Percentiles rank a stretch among this genome's conserved stretches.
These are phyloP conservation scores for Ditula angustiorana DNA, from an alignment of 2,888 invertebrate species.

Conservation along the genomic window DNA sequence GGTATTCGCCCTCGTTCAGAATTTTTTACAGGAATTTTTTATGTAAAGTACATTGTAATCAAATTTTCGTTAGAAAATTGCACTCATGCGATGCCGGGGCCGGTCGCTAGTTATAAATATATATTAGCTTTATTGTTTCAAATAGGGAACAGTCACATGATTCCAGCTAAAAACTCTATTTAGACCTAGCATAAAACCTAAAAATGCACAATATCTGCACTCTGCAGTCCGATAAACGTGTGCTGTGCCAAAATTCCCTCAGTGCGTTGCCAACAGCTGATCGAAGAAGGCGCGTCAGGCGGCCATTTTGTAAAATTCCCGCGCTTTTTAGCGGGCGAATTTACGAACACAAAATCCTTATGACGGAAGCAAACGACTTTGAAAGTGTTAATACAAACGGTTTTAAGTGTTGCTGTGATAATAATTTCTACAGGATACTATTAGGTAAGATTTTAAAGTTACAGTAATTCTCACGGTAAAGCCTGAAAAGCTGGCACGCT, in stretches of 20 bases:
- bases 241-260: constrained; percentile 72
- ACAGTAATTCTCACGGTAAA: neutral
- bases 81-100: too few relatives aligned
- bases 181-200: neutral
- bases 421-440: constrained; percentile 79
- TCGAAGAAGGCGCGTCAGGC: constrained; percentile 58
- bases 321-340: constrained; percentile 57
- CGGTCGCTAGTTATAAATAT: too few relatives aligned
- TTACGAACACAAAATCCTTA: constrained; percentile 66
- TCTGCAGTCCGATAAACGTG: constrained; percentile 57
- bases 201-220: constrained; percentile 26
- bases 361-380: constrained; percentile 71
- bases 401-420: constrained; percentile 68
- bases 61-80: too few relatives aligned
- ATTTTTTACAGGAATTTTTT: too few relatives aligned
- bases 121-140: neutral
- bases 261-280: constrained; percentile 69
- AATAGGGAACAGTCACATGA: neutral
- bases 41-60: too few relatives aligned
- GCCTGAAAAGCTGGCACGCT: constrained; percentile 10
- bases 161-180: constrained; percentile 1
- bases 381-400: constrained; percentile 60
- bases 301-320: constrained; percentile 52
- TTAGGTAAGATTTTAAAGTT: constrained; percentile 55
- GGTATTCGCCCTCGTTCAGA: too few relatives aligned